Conservation (phyloP, 2,113 vertebrate genomes). For the Ceratotherium simum region DNA sequence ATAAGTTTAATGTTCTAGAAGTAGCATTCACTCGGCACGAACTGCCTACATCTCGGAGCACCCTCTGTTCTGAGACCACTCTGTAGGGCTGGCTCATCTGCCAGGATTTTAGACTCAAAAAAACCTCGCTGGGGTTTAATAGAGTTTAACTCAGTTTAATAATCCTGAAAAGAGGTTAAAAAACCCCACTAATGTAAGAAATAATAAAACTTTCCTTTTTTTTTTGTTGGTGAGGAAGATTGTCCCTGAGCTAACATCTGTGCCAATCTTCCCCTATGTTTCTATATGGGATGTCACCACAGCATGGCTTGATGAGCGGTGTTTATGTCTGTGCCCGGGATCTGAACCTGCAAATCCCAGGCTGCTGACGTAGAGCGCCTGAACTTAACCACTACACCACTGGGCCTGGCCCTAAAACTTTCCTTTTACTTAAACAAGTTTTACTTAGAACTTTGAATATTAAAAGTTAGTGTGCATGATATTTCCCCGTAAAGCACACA, state of each 20-base stretch:
- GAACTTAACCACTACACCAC: no score
- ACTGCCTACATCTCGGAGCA: neutral
- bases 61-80: neutral
- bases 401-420: neutral
- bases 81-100: neutral
- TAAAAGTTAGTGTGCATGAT: neutral
- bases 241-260: no score
- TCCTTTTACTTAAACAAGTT: neutral
- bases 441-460: neutral
- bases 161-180: constrained; percentile 33
- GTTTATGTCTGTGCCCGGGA: no score
- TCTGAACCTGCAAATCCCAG: no score
- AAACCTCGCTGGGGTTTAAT: neutral
- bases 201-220: neutral
- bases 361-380: no score
- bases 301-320: no score
- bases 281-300: no score
- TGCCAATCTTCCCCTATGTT: no score
- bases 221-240: no score
- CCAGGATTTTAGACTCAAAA: neutral
- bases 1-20: constrained; percentile 64
- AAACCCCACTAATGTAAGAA: neutral
- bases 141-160: neutral
- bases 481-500: neutral
- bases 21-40: neutral